Conservation (phyloP, 2,797 vertebrate genomes). For the Propithecus perrieri region DNA sequence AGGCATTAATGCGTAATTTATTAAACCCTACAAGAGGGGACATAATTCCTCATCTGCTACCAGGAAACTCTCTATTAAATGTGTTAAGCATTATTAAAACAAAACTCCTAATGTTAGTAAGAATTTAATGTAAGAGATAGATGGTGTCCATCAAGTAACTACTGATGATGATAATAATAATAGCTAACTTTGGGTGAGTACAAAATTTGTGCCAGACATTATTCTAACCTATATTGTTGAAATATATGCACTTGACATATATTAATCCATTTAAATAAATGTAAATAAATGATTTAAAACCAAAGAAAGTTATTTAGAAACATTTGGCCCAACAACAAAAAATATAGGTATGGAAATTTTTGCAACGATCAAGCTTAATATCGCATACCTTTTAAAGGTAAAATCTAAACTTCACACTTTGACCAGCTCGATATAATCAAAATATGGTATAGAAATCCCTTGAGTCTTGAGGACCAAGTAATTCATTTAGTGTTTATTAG, state of each 20-base stretch:
- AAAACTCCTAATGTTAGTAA: constrained; percentile 7
- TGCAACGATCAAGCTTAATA: constrained; percentile 18
- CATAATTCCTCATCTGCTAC: constrained; percentile 14
- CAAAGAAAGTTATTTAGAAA: neutral
- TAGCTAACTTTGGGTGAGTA: neutral
- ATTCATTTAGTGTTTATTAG: constrained; percentile 54
- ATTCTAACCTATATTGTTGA: neutral
- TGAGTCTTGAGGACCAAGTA: constrained; percentile 34
- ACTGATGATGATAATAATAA: neutral
- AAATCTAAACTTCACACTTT: constrained; percentile 7
- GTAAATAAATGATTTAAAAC: constrained; percentile 23
- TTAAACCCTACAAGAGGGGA: neutral
- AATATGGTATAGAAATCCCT: neutral
- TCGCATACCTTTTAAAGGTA: neutral
- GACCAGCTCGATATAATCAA: neutral
- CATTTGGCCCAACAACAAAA: neutral
- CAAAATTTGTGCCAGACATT: neutral
- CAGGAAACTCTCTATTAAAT: constrained; percentile 17
- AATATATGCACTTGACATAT: neutral
- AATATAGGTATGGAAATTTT: neutral
- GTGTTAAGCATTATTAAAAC: neutral
- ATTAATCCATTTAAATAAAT: constrained; percentile 22
- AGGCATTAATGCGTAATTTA: neutral
- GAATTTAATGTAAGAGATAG: neutral
- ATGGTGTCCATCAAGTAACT: constrained; percentile 1